phyloP scores from a whole-genome alignment of 2,797 vertebrate species.

The Crypturellus tataupa region DNA sequence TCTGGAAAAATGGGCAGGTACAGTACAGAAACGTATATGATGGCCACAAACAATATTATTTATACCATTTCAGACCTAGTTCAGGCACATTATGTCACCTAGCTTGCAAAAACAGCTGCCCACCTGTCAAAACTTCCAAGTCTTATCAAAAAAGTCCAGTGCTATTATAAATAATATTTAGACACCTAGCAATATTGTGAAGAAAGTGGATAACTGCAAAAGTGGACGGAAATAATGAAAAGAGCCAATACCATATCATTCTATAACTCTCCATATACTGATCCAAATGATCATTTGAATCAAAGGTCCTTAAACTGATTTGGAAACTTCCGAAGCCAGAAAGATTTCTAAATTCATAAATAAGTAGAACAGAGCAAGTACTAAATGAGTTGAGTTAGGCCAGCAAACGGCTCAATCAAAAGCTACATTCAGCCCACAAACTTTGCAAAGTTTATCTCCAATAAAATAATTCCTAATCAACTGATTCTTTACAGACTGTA shows the following conservation, averaged over 20 bases:
- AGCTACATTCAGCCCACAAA: not conserved
- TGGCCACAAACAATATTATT: slow-evolving; percentile 32
- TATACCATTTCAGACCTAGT: not conserved
- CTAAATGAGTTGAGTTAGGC: not conserved
- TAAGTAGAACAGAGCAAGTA: not conserved
- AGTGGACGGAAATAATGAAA: not conserved
- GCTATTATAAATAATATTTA: not conserved
- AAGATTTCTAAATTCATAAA: not conserved
- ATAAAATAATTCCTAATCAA: not conserved
- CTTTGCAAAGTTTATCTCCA: not conserved
- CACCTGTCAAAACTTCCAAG: not conserved
- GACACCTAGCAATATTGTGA: not conserved
- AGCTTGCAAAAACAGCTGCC: not conserved
- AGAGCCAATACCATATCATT: not conserved
- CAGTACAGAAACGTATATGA: not conserved
- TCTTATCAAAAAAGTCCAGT: slow-evolving; percentile 12
- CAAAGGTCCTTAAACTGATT: not conserved
- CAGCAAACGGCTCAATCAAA: not conserved
- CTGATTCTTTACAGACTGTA: not conserved
- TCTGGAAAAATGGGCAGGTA: slow-evolving; percentile 44
- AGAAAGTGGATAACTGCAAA: not conserved
- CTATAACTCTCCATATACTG: not conserved
- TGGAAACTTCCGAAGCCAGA: slow-evolving; percentile 24
- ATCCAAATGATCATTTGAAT: not conserved
- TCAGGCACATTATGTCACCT: not conserved